Percentiles rank a stretch among this genome's conserved stretches.
phyloP scores from a whole-genome alignment of 2,797 vertebrate species.

The Spondyliosoma cantharus region DNA sequence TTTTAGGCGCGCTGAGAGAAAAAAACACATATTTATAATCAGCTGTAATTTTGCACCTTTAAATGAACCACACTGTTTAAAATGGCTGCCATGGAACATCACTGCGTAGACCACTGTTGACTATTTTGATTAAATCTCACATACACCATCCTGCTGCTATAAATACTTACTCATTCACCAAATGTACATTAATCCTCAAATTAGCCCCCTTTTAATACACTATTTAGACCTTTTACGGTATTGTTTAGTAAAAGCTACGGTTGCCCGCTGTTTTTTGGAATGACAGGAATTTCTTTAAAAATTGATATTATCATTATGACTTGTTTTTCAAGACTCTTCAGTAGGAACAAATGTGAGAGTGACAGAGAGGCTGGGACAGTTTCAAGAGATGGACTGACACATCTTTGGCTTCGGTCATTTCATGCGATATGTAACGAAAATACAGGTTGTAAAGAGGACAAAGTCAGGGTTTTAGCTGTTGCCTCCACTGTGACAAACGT shows the following conservation, averaged over 20 bases:
- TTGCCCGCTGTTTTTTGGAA: neutral
- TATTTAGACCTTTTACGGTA: neutral
- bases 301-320: too few relatives aligned
- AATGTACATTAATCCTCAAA: slow-evolving; percentile 15
- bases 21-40: neutral
- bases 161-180: neutral
- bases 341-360: neutral
- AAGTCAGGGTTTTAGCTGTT: neutral
- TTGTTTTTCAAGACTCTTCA: neutral
- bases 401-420: neutral
- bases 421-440: neutral
- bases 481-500: neutral
- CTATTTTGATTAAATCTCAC: too few relatives aligned
- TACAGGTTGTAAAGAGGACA: neutral
- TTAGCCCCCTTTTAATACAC: neutral
- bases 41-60: neutral
- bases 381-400: too few relatives aligned
- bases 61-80: neutral
- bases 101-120: too few relatives aligned
- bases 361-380: too few relatives aligned
- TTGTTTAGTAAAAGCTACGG: neutral
- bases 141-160: neutral
- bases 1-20: neutral
- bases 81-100: neutral
- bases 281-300: too few relatives aligned